Percentiles rank a stretch among this genome's conserved stretches.
Conservation (phyloP, 2,113 vertebrate genomes). For the Lates calcarifer region DNA sequence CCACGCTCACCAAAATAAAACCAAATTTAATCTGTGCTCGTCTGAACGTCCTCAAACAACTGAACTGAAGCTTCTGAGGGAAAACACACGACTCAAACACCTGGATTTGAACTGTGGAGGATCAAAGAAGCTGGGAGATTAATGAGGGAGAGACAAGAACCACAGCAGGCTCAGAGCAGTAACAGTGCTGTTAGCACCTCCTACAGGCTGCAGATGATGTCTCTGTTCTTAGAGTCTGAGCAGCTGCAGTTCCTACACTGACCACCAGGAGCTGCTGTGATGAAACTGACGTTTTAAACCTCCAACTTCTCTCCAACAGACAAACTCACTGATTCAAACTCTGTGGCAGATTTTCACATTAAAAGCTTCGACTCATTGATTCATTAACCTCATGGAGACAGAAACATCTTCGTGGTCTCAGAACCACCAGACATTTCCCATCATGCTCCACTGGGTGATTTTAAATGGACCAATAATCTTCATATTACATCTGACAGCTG, state of each 20-base stretch:
- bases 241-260: not conserved
- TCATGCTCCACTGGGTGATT: conserved; percentile 19
- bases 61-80: not conserved
- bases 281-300: not conserved
- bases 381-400: not conserved
- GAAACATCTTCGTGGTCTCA: not conserved
- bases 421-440: conserved; percentile 8
- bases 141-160: no score
- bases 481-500: conserved; percentile 18
- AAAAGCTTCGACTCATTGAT: not conserved
- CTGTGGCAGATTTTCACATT: not conserved
- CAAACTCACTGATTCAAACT: no score
- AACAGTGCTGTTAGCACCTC: not conserved
- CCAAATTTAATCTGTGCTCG: conserved; percentile 13
- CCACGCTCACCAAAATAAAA: conserved; percentile 25
- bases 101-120: no score
- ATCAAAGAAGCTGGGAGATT: no score
- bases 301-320: no score
- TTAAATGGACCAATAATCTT: conserved; percentile 24
- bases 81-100: not conserved
- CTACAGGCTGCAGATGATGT: not conserved
- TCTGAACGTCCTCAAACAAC: not conserved
- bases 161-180: no score
- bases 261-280: not conserved
- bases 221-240: no score